phyloP scores from a whole-genome alignment of 2,888 invertebrate species.

The Heliconius ethilla region DNA sequence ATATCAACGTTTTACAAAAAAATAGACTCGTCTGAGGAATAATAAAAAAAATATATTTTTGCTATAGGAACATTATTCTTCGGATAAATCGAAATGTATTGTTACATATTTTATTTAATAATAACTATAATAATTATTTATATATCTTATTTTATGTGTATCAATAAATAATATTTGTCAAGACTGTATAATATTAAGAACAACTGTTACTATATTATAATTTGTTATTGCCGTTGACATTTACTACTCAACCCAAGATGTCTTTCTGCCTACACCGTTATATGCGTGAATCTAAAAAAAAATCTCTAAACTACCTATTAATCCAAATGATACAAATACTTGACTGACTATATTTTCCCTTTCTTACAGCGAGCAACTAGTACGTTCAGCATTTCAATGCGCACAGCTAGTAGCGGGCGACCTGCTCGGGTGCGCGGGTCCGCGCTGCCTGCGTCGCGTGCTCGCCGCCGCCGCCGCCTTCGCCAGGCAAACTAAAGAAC shows the following conservation, averaged over 20 bases:
- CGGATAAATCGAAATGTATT: too few relatives aligned
- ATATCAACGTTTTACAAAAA: too few relatives aligned
- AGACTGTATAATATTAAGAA: too few relatives aligned
- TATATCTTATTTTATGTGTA: too few relatives aligned
- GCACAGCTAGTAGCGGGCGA: conserved; percentile 97
- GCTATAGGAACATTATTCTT: too few relatives aligned
- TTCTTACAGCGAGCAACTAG: conserved; percentile 88
- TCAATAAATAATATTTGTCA: too few relatives aligned
- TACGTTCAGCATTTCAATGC: conserved; percentile 97
- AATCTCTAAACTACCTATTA: neutral
- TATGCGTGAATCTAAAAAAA: too few relatives aligned
- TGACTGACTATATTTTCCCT: neutral
- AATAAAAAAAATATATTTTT: too few relatives aligned
- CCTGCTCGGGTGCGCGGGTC: conserved; percentile 93
- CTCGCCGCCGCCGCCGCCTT: conserved; percentile 97
- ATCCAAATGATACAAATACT: neutral
- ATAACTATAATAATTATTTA: too few relatives aligned
- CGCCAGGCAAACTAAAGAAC: conserved; percentile 96
- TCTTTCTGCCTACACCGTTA: neutral
- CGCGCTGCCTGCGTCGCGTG: conserved; percentile 93
- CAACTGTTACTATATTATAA: too few relatives aligned
- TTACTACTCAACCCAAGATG: neutral
- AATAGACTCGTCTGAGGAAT: too few relatives aligned
- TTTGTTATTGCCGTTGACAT: conserved; percentile 35
- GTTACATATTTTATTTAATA: too few relatives aligned